Evolutionary conservation across 2,797 vertebrate species (phyloP), one percentile per base, ranked within the genome.

Genomic region (Amblyopsis hoosieri): DNA sequence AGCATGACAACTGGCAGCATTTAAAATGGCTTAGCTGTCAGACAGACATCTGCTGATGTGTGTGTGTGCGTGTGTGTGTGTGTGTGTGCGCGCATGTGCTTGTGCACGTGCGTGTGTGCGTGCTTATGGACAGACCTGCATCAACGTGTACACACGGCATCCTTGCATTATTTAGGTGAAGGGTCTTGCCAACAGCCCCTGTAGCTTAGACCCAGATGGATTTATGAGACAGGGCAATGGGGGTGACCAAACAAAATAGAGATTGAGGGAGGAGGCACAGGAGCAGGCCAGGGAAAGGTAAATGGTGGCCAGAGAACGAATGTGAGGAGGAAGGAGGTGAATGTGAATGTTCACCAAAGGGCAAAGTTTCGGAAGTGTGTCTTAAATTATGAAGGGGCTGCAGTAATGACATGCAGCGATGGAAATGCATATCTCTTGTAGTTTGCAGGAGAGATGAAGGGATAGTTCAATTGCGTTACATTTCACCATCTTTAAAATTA

Each of bases 1-100:
- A 79, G 72, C 69, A 74, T 84, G 83, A 82, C 84, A 80, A 85
- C 76, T 75, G 71, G 75, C 82, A 83, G 66, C 70, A 62, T 75
- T 86, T 77, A 67, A 66, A 81, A 79, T 82, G 68, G 78, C 82
- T 86, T 79, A 81, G 56, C 89, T 90, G 87, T 85, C 90, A 86
- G 73, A 66, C 61, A 76, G 77, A 80, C 85, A 91, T 84, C 85
- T 90, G 85, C 83, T 61, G 48, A 50, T 51, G 37, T 45, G 14
- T 13, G 64, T 57, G 23, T 19, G 1, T 55, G 46, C 9, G 23
- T 23, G 45, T 45, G 59, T 51, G 54, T 46, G 31, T 72, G 45
- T 64, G 46, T 54, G 46, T 68, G 17, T 23, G 5, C 1, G 23
- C 76, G 54, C 58, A 13, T 64, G n/a, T 55, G 33, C 2, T 12